Evolutionary conservation across 2,888 invertebrate species (phyloP).

Genomic region (Troides helena): DNA sequence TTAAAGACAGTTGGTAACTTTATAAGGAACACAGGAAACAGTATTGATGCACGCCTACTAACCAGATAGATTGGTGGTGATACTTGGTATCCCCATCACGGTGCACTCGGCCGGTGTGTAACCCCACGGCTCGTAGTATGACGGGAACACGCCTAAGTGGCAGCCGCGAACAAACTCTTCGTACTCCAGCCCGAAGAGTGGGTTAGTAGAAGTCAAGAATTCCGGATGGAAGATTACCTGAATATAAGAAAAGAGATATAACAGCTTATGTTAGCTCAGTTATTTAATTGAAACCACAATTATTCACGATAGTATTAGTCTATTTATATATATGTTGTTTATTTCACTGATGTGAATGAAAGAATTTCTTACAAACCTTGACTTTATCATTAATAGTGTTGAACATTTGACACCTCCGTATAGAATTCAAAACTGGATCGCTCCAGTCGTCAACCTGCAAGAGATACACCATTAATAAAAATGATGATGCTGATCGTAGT

Average conservation of each 20-base stretch:
- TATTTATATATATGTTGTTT: too few relatives aligned
- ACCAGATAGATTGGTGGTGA: slow-evolving; percentile 98
- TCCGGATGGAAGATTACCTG: slow-evolving; percentile 99
- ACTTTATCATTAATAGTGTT: slow-evolving; percentile 96
- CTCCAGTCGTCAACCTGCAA: slow-evolving; percentile 78
- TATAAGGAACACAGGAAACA: too few relatives aligned
- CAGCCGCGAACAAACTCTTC: slow-evolving; percentile 99
- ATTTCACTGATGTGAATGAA: too few relatives aligned
- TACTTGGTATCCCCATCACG: slow-evolving; percentile 99
- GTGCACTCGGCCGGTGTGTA: slow-evolving; percentile 99
- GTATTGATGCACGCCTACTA: slow-evolving; percentile 29
- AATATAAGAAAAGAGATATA: background rate
- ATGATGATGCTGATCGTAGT: too few relatives aligned
- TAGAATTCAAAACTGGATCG: slow-evolving; percentile 91
- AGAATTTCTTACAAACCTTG: slow-evolving; percentile 81
- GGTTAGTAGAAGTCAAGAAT: slow-evolving; percentile 98
- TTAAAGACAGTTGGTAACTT: too few relatives aligned
- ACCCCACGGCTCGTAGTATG: slow-evolving; percentile 99
- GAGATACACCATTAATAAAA: slow-evolving; percentile 8
- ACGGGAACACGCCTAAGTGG: slow-evolving; percentile 99
- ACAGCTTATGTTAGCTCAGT: too few relatives aligned
- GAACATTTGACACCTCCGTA: slow-evolving; percentile 95
- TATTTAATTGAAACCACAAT: too few relatives aligned
- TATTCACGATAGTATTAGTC: too few relatives aligned
- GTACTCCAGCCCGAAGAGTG: slow-evolving; percentile 97